A percentile compares a stretch with the other conserved stretches of the same genome.
phyloP scores from a whole-genome alignment of 2,888 invertebrate species.

The Nymphalis urticae region DNA sequence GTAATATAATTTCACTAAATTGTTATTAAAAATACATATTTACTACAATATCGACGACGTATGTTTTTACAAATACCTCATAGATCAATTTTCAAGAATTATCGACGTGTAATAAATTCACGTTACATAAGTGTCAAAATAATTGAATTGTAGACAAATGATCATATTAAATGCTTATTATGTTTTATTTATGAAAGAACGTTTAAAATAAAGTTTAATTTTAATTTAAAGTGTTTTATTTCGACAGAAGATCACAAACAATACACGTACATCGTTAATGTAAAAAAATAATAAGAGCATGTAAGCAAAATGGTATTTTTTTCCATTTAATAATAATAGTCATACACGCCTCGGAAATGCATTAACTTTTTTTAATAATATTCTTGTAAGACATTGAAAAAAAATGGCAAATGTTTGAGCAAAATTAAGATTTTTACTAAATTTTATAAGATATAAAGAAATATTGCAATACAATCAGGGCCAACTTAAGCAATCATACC shows the following conservation, averaged over 20 bases:
- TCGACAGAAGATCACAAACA: background rate
- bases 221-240: conserved; percentile 42
- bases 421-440: too few species aligned
- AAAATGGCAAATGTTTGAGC: too few species aligned
- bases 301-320: too few species aligned
- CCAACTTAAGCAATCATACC: too few species aligned
- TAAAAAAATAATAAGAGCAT: too few species aligned
- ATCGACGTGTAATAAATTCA: conserved; percentile 39
- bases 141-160: conserved; percentile 57
- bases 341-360: too few species aligned
- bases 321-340: too few species aligned
- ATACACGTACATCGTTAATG: too few species aligned
- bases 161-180: conserved; percentile 64
- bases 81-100: conserved; percentile 15
- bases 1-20: background rate
- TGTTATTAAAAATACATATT: conserved; percentile 4
- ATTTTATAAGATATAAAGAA: too few species aligned
- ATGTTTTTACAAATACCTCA: background rate
- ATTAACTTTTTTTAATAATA: too few species aligned
- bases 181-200: conserved; percentile 70
- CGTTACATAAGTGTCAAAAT: conserved; percentile 51
- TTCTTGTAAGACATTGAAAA: too few species aligned
- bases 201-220: conserved; percentile 63
- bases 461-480: too few species aligned
- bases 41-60: conserved; percentile 6